Evolutionary conservation across 2,113 vertebrate genomes (phyloP).

Genomic region (Jaculus jaculus): DNA sequence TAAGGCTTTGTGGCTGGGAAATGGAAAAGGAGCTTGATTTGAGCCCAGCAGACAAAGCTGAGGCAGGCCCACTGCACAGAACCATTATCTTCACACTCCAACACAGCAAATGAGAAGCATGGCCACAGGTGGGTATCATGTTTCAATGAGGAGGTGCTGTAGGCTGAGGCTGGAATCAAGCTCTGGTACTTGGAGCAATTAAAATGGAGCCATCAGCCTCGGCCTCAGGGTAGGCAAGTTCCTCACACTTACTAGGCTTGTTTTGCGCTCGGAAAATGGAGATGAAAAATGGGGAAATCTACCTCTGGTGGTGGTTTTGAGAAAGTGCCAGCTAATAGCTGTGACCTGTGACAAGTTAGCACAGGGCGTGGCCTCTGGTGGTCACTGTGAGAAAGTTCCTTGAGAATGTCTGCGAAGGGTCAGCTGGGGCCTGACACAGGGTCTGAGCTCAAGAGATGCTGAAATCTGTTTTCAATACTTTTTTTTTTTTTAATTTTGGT

Average conservation of each 20-base stretch:
- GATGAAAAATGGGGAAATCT: not conserved
- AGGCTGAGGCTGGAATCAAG: too few relatives aligned
- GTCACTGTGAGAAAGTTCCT: not conserved
- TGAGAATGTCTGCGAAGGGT: not conserved
- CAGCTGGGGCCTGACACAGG: not conserved
- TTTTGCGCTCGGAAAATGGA: not conserved
- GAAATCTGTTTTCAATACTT: not conserved
- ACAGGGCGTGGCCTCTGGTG: too few relatives aligned
- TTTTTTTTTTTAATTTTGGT: too few relatives aligned
- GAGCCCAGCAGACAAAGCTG: not conserved
- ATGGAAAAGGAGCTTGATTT: not conserved
- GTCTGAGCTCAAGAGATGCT: not conserved
- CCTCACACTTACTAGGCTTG: not conserved
- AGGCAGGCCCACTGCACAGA: not conserved
- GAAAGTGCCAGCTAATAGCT: not conserved
- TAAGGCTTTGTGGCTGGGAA: not conserved
- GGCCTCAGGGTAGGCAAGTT: too few relatives aligned
- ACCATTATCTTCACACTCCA: not conserved
- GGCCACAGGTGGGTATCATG: too few relatives aligned
- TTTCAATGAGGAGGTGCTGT: too few relatives aligned
- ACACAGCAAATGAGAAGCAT: fast-evolving
- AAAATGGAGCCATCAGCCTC: too few relatives aligned
- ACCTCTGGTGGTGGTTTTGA: not conserved
- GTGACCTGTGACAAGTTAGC: too few relatives aligned
- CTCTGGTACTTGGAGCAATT: too few relatives aligned